Evolutionary conservation across 1,140 invertebrate species (phyloP).

Genomic region (Archivesica marissinica): DNA sequence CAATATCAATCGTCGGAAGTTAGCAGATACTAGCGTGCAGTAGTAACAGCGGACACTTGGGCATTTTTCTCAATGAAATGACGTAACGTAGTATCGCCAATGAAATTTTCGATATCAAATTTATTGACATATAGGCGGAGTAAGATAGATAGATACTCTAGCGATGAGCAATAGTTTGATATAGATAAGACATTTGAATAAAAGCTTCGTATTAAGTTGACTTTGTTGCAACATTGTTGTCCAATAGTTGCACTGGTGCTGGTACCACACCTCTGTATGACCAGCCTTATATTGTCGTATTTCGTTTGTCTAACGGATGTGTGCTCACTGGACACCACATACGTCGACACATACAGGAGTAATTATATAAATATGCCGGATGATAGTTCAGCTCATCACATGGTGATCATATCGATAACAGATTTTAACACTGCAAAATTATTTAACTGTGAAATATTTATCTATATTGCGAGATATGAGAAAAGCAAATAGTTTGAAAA

Average conservation of each 20-base stretch:
- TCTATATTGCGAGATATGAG: slow-evolving; percentile 50
- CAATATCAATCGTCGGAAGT: not conserved
- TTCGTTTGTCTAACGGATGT: slow-evolving; percentile 14
- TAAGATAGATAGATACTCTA: not conserved
- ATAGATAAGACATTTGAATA: slow-evolving; percentile 23
- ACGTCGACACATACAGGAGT: slow-evolving; percentile 22
- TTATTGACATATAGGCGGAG: slow-evolving; percentile 32
- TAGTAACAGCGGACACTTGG: not conserved
- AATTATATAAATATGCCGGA: slow-evolving; percentile 58
- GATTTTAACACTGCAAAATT: not conserved
- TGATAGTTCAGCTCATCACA: slow-evolving; percentile 31
- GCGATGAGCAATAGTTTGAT: slow-evolving; percentile 11
- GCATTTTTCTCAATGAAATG: slow-evolving; percentile 36
- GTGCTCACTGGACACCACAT: slow-evolving; percentile 3
- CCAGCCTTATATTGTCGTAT: slow-evolving; percentile 14
- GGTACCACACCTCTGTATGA: not conserved
- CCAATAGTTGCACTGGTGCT: not conserved
- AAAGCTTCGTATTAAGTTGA: not conserved
- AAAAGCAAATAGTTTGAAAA: slow-evolving; percentile 38
- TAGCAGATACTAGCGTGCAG: not conserved
- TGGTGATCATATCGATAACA: not conserved
- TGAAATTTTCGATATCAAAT: slow-evolving; percentile 37
- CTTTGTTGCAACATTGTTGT: not conserved
- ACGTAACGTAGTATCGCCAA: slow-evolving; percentile 26
- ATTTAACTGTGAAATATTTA: slow-evolving; percentile 37